phyloP scores from a whole-genome alignment of 2,888 invertebrate species.

The Auanema sp. region DNA sequence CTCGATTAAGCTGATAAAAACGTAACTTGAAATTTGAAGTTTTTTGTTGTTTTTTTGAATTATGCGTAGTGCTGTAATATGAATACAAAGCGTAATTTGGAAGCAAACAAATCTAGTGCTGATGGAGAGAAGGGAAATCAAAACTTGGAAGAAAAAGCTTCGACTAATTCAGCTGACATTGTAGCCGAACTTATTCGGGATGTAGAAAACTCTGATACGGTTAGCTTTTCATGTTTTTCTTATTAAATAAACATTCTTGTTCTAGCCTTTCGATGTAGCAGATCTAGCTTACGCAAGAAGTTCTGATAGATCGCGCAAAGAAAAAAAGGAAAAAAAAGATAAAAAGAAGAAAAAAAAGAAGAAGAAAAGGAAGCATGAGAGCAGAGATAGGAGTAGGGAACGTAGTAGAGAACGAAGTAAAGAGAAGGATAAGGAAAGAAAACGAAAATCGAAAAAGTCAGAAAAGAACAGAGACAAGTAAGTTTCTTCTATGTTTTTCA shows the following conservation, averaged over 20 bases:
- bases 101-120: no score
- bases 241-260: not conserved
- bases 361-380: not conserved
- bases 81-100: no score
- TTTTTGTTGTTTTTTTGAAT: no score
- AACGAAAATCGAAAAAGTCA: no score
- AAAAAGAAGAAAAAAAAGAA: conserved; percentile 4
- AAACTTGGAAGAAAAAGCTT: no score
- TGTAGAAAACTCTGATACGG: not conserved
- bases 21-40: no score
- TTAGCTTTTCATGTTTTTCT: not conserved
- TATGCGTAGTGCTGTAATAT: no score
- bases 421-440: not conserved
- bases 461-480: no score
- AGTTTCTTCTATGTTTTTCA: no score
- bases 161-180: no score
- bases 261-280: not conserved
- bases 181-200: not conserved
- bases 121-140: no score
- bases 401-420: not conserved
- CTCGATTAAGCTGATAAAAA: no score
- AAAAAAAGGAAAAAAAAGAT: conserved; percentile 2
- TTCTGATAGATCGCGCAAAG: not conserved
- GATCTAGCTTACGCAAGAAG: not conserved
- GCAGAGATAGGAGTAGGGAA: not conserved